These are phyloP conservation scores for Pseudochromis fuscus DNA, from an alignment of 2,797 vertebrate genomes.

Conservation along the genomic window DNA sequence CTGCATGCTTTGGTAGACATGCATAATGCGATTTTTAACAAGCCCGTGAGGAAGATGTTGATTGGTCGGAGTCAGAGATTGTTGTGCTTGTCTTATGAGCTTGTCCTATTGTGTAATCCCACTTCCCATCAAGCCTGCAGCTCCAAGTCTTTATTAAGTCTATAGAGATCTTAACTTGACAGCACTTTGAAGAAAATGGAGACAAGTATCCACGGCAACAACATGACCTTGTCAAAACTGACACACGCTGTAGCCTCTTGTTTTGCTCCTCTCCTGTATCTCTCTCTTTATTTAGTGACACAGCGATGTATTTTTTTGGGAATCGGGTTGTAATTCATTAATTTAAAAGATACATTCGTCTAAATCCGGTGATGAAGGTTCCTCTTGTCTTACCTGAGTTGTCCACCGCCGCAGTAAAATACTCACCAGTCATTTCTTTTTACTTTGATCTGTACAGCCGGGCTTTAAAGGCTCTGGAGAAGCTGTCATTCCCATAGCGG, in stretches of 20 bases:
- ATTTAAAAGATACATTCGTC: slow-evolving; percentile 50
- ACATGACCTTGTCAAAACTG: slow-evolving; percentile 62
- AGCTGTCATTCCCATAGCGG: slow-evolving; percentile 26
- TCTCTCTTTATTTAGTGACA: slow-evolving; percentile 68
- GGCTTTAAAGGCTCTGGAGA: slow-evolving; percentile 31
- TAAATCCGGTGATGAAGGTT: slow-evolving; percentile 57
- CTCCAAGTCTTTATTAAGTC: slow-evolving; percentile 56
- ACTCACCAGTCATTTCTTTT: slow-evolving; percentile 28
- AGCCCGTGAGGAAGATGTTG: slow-evolving; percentile 37
- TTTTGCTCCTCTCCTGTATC: slow-evolving; percentile 42
- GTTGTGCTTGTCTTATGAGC: slow-evolving; percentile 41
- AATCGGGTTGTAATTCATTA: slow-evolving; percentile 36
- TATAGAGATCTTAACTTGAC: slow-evolving; percentile 62
- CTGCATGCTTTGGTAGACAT: too few relatives aligned
- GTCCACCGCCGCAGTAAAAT: slow-evolving; percentile 33
- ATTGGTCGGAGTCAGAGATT: slow-evolving; percentile 50
- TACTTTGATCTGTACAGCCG: slow-evolving; percentile 63
- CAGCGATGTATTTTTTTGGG: slow-evolving; percentile 33
- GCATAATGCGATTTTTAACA: slow-evolving; percentile 47
- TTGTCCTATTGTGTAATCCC: slow-evolving; percentile 60
- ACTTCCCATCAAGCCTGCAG: slow-evolving; percentile 47
- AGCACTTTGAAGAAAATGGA: slow-evolving; percentile 72
- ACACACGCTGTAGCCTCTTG: slow-evolving; percentile 34
- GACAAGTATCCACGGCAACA: slow-evolving; percentile 43
- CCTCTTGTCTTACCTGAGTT: slow-evolving; percentile 36